phyloP scores from a whole-genome alignment of 1,140 invertebrate species.

The Lepidostoma basale region DNA sequence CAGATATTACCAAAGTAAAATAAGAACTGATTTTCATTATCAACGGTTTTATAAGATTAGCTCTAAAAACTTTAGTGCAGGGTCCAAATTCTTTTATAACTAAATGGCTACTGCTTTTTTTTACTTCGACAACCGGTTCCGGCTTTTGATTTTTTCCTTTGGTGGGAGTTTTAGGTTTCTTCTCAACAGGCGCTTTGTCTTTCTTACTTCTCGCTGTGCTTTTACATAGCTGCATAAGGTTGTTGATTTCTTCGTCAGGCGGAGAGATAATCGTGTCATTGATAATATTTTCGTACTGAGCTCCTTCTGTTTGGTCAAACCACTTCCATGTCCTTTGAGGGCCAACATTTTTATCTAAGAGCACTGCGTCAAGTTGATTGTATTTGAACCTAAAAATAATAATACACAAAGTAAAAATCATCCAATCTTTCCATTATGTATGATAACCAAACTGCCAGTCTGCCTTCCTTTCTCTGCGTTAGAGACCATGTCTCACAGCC shows the following conservation, averaged over 20 bases:
- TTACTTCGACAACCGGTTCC: not conserved
- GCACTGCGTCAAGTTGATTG: slow-evolving; percentile 21
- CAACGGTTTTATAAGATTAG: slow-evolving; percentile 7
- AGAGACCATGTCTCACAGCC: no score
- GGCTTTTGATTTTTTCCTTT: not conserved
- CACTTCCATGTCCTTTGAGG: slow-evolving; percentile 7
- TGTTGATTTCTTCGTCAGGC: slow-evolving; percentile 22
- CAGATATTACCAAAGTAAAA: not conserved
- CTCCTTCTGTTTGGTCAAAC: not conserved
- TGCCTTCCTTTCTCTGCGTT: no score
- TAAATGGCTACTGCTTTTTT: not conserved
- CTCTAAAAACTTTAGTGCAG: slow-evolving; percentile 12
- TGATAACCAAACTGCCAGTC: no score
- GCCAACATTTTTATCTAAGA: slow-evolving; percentile 5
- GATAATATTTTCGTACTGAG: slow-evolving; percentile 15
- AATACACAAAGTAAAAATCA: not conserved
- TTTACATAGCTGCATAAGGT: not conserved
- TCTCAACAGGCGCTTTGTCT: not conserved
- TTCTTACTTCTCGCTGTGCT: not conserved
- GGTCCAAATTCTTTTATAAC: not conserved
- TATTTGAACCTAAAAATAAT: slow-evolving; percentile 29
- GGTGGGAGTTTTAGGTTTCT: not conserved
- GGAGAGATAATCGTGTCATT: slow-evolving; percentile 15
- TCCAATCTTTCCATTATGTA: no score
- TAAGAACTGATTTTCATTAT: slow-evolving; percentile 21